These are phyloP conservation scores for Porites australiensis DNA, from an alignment of 64 coral and sea anemone genomes.

Conservation along the genomic window DNA sequence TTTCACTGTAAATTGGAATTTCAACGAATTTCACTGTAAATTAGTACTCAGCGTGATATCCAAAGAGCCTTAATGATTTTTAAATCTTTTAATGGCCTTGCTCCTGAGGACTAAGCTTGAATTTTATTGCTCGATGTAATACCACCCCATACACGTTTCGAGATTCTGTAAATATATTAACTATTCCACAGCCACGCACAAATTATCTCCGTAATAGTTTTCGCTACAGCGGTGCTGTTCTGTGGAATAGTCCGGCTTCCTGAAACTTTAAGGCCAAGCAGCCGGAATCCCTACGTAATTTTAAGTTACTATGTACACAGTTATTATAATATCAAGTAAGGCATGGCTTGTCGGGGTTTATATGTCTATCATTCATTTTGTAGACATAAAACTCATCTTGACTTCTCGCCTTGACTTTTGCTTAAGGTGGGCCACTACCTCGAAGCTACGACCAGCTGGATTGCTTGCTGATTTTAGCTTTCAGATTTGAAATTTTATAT, in stretches of 20 bases:
- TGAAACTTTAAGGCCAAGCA: background rate
- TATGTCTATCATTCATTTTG: conserved; percentile 30
- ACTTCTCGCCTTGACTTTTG: background rate
- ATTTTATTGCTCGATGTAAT: no score
- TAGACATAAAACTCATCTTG: background rate
- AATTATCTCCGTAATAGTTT: no score
- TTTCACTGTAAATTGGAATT: no score
- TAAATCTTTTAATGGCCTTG: background rate
- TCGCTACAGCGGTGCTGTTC: no score
- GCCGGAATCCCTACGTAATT: background rate
- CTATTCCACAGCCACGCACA: no score
- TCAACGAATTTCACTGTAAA: background rate
- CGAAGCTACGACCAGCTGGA: conserved; percentile 9
- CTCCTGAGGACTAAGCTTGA: no score
- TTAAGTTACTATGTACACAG: background rate
- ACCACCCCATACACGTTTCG: no score
- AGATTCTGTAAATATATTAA: no score
- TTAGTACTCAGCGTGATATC: conserved; percentile 30
- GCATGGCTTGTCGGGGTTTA: background rate
- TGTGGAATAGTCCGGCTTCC: no score
- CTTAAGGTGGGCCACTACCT: conserved; percentile 14
- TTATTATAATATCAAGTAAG: background rate
- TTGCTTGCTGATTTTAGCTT: conserved; percentile 22
- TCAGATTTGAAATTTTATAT: no score
- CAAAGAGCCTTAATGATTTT: conserved; percentile 32